phyloP scores from a whole-genome alignment of 2,113 vertebrate species.

The Protobothrops flavoviridis region DNA sequence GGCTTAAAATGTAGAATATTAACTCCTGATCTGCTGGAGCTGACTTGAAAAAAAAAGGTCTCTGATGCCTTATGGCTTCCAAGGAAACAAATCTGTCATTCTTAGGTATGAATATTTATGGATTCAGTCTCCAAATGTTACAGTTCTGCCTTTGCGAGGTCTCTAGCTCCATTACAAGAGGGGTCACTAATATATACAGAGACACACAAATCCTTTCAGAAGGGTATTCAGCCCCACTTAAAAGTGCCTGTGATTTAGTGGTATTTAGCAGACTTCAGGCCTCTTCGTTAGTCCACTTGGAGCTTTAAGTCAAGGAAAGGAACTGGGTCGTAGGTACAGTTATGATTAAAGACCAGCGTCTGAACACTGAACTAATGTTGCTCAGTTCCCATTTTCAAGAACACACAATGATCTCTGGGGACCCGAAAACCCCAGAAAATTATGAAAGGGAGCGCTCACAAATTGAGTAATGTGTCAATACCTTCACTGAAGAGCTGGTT shows the following conservation, averaged over 20 bases:
- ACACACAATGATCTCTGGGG: not conserved
- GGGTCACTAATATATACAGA: conserved; percentile 2
- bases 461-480: not conserved
- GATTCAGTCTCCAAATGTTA: not conserved
- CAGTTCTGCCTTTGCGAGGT: conserved; percentile 7
- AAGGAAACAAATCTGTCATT: not conserved
- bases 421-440: not conserved
- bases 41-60: not conserved
- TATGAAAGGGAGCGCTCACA: not conserved
- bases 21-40: conserved; percentile 55
- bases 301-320: not conserved
- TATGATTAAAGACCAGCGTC: conserved; percentile 49
- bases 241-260: conserved; percentile 2
- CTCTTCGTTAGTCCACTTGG: not conserved
- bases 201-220: not conserved
- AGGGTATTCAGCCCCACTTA: not conserved
- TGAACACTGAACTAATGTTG: conserved; percentile 29
- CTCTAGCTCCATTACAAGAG: not conserved
- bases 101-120: not conserved
- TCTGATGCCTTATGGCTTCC: not conserved
- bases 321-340: conserved; percentile 19
- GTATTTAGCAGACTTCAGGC: not conserved
- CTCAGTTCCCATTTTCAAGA: conserved; percentile 12
- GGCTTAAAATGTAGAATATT: conserved; percentile 47
- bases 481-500: not conserved